Evolutionary conservation across 2,888 invertebrate genomes (phyloP), one percentile per base, ranked within the genome.

Genomic region (Ceramica pisi): DNA sequence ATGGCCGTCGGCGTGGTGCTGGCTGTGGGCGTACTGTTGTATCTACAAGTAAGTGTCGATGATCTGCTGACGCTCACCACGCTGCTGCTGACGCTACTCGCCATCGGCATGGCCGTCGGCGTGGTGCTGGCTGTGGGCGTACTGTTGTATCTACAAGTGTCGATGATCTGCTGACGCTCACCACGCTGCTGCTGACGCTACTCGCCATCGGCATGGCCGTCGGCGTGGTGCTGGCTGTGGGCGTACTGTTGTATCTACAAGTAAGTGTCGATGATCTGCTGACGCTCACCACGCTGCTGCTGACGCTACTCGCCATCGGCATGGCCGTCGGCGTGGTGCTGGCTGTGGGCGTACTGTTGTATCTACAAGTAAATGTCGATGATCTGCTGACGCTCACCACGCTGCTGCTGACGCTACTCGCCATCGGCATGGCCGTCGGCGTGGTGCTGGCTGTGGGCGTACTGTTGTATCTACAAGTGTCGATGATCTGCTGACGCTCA

Each of bases 381-480:
- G 46, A n/a, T 48, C 7, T 48, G n/a, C 50, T 50, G 50, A 97
- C 98, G 71, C n/a, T n/a, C n/a, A n/a, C n/a, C n/a, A n/a, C n/a
- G n/a, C n/a, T n/a, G n/a, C n/a, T n/a, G n/a, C n/a, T 50, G 21
- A 97, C 98, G 71, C 97, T 99, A 82, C 97, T 99, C 90, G 98
- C 99, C 0, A 97, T 99, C 64, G 99, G 99, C 8, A n/a, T n/a
- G n/a, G n/a, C n/a, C n/a, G n/a, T n/a, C n/a, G n/a, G n/a, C n/a
- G 99, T 99, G 16, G 98, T 99, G 48, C 94, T 99, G 67, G 99
- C 99, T 35, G 98, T 99, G 2, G 98, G 99, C 66, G 97, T 98
- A 94, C 95, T 99, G 41, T 96, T 99, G 12, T 98, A 97, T 90
- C 97, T 99, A 87, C 99, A 99, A 97, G 91, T 59, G 19, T 21